Percentiles rank a stretch among this genome's conserved stretches.
phyloP scores from a whole-genome alignment of 2,888 invertebrate genomes.

The Parelbella ahira region DNA sequence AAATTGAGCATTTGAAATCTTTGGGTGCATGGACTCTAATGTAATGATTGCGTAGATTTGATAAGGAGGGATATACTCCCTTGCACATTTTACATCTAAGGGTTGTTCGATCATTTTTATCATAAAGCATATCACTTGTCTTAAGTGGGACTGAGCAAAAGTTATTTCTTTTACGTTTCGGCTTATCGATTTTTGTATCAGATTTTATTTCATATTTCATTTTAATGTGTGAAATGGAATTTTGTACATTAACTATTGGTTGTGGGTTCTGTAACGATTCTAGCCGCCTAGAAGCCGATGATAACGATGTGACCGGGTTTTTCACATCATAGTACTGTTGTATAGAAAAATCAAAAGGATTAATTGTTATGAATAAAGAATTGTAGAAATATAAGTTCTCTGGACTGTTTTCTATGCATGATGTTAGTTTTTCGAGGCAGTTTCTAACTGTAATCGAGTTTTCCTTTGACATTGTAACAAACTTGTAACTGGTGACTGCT shows the following conservation, averaged over 20 bases:
- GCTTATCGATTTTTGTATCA: too few relatives aligned
- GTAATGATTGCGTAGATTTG: constrained; percentile 49
- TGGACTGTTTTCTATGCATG: constrained; percentile 37
- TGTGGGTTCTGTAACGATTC: constrained; percentile 30
- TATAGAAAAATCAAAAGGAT: constrained; percentile 40
- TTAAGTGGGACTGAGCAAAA: constrained; percentile 34
- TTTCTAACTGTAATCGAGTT: constrained; percentile 42
- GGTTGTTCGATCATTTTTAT: constrained; percentile 36
- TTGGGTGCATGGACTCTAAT: constrained; percentile 55
- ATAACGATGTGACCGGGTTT: constrained; percentile 28
- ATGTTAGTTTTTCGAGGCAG: constrained; percentile 38
- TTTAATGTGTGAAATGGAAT: too few relatives aligned
- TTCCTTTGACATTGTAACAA: constrained; percentile 40
- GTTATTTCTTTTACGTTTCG: too few relatives aligned
- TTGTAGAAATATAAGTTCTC: constrained; percentile 34
- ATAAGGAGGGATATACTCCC: constrained; percentile 41
- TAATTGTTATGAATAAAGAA: constrained; percentile 48
- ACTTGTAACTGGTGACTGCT: constrained; percentile 47
- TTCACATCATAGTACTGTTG: constrained; percentile 46
- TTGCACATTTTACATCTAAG: constrained; percentile 51
- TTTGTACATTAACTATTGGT: too few relatives aligned
- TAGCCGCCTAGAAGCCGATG: constrained; percentile 40
- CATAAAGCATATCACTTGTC: constrained; percentile 44
- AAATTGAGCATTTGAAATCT: constrained; percentile 45
- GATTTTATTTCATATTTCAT: constrained; percentile 24